A percentile compares a stretch with the other conserved stretches of the same genome.
Evolutionary conservation across 2,888 invertebrate species (phyloP).

Genomic region (Xylota sylvarum): DNA sequence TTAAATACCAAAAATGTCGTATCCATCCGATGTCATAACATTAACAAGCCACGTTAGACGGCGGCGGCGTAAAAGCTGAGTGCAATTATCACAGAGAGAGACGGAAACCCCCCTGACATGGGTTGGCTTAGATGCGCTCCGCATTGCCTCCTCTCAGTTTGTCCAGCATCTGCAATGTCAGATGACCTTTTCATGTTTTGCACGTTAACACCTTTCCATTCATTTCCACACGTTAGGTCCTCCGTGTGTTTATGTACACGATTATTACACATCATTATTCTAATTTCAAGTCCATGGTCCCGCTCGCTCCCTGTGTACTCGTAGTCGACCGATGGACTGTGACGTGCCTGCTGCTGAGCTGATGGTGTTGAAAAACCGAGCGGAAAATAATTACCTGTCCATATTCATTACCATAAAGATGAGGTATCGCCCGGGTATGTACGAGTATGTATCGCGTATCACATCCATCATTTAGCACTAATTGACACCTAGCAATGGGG

Average conservation of each 20-base stretch:
- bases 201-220: conserved; percentile 64
- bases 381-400: conserved; percentile 78
- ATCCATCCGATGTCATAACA: conserved; percentile 57
- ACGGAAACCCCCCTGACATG: conserved; percentile 20
- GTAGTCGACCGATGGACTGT: conserved; percentile 23
- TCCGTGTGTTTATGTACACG: conserved; percentile 60
- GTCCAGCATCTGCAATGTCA: neutral
- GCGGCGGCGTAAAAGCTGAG: conserved; percentile 10
- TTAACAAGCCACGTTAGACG: conserved; percentile 15
- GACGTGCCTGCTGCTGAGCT: conserved; percentile 21
- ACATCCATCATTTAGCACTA: conserved; percentile 78
- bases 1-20: conserved; percentile 61
- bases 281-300: conserved; percentile 61
- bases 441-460: conserved; percentile 66
- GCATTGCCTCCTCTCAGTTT: neutral
- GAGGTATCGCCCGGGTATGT: conserved; percentile 59
- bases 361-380: conserved; percentile 61
- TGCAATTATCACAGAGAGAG: conserved; percentile 48
- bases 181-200: conserved; percentile 67
- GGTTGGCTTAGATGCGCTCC: conserved; percentile 20
- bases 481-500: conserved; percentile 75
- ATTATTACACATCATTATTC: conserved; percentile 74
- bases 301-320: conserved; percentile 18
- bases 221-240: conserved; percentile 33
- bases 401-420: conserved; percentile 78